Evolutionary conservation across 2,113 vertebrate genomes (phyloP).

Genomic region (Psilopogon haemacephalus): DNA sequence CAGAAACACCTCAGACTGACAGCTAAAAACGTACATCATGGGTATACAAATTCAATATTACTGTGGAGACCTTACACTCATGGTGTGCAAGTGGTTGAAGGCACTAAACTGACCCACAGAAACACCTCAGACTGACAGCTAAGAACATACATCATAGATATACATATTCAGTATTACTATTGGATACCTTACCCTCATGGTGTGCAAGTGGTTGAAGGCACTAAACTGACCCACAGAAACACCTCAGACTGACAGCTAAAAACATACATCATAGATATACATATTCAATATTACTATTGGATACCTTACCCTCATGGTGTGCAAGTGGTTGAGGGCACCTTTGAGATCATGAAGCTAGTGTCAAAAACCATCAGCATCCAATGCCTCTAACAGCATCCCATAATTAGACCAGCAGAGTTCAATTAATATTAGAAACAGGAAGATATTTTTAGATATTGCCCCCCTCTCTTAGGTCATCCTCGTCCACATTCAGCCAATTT

Average conservation of each 20-base stretch:
- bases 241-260: not conserved
- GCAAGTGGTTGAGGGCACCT: not conserved
- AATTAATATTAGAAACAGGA: not conserved
- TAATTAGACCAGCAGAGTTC: not conserved
- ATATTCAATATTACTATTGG: not conserved
- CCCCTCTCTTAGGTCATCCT: not conserved
- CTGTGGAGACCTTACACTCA: no score
- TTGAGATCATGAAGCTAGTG: not conserved
- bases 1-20: no score
- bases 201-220: no score
- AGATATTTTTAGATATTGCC: conserved; percentile 3
- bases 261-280: not conserved
- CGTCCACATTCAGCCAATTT: not conserved
- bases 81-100: no score
- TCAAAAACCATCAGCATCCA: not conserved
- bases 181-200: no score
- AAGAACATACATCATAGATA: no score
- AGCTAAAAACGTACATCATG: no score
- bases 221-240: not conserved
- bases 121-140: no score
- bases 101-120: no score
- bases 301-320: not conserved
- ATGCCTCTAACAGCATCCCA: not conserved
- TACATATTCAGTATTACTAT: no score
- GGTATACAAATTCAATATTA: no score